These are phyloP conservation scores for Pipistrellus pygmaeus DNA, from an alignment of 2,797 vertebrate genomes.

Conservation along the genomic window DNA sequence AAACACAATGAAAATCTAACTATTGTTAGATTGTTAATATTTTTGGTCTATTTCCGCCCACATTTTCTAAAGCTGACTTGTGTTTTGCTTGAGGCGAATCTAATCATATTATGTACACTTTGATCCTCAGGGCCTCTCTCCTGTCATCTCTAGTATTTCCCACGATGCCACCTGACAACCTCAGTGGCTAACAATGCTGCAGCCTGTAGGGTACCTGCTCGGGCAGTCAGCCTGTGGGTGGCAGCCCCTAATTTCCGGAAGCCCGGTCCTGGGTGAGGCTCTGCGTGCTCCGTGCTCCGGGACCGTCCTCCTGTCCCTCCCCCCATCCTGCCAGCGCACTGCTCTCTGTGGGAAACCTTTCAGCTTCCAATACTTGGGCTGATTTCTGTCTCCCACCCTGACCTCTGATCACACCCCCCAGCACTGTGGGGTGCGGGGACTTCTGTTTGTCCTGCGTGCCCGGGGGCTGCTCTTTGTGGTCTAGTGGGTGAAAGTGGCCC, in stretches of 20 bases:
- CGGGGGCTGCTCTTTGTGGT: not conserved
- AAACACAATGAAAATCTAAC: not conserved
- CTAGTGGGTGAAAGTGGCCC: not conserved
- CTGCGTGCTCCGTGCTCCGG: not conserved
- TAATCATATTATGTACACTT: not conserved
- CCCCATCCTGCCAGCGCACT: not conserved
- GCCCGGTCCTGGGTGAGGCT: rapidly evolving
- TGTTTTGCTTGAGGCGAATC: not conserved
- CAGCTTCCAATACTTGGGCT: not conserved
- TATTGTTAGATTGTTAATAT: not conserved
- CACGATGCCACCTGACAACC: not conserved
- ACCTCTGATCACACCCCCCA: not conserved
- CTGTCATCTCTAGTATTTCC: not conserved
- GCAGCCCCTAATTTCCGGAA: not conserved
- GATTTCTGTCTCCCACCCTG: not conserved
- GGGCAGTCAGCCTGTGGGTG: not conserved
- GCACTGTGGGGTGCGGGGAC: not conserved
- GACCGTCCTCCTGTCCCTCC: not conserved
- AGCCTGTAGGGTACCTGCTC: not conserved
- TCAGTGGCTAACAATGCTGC: not conserved
- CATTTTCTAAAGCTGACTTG: not conserved
- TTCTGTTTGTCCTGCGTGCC: not conserved
- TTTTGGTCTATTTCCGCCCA: not conserved
- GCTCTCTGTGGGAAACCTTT: not conserved
- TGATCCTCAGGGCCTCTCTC: not conserved